Conservation (phyloP, 1,140 invertebrate species). For the Nylanderia fulva region DNA sequence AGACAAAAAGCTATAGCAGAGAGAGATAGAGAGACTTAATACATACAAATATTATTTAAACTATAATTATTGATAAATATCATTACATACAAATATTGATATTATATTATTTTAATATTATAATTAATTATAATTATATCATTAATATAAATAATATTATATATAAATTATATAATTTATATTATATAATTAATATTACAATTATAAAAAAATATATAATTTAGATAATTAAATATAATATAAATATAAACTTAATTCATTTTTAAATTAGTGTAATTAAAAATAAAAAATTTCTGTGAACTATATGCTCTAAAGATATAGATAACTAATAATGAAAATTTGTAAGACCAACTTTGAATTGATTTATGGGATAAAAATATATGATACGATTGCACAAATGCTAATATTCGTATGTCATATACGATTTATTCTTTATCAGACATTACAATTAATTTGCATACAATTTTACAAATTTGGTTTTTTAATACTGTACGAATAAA, state of each 20-base stretch:
- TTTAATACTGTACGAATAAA: constrained; percentile 25
- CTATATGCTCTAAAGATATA: neutral
- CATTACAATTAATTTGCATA: constrained; percentile 50
- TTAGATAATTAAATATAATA: constrained; percentile 4
- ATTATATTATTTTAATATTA: constrained; percentile 1
- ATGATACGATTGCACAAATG: neutral
- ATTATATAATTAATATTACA: neutral
- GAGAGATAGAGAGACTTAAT: too few relatives aligned
- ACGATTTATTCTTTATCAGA: constrained; percentile 49
- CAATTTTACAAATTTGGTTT: constrained; percentile 55
- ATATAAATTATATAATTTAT: neutral
- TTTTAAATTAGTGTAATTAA: neutral
- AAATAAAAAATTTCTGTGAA: neutral
- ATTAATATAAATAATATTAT: too few relatives aligned
- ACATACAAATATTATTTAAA: constrained; percentile 71
- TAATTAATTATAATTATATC: too few relatives aligned
- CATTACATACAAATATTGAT: neutral
- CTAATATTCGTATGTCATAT: constrained; percentile 11
- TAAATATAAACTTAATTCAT: neutral
- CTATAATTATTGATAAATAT: neutral
- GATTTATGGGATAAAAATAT: neutral
- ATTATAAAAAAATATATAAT: too few relatives aligned
- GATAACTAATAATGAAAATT: neutral
- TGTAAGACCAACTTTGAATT: neutral
- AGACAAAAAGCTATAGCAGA: constrained; percentile 83